Conservation (phyloP, 2,888 invertebrate species). For the Reticulitermes lucifugus region DNA sequence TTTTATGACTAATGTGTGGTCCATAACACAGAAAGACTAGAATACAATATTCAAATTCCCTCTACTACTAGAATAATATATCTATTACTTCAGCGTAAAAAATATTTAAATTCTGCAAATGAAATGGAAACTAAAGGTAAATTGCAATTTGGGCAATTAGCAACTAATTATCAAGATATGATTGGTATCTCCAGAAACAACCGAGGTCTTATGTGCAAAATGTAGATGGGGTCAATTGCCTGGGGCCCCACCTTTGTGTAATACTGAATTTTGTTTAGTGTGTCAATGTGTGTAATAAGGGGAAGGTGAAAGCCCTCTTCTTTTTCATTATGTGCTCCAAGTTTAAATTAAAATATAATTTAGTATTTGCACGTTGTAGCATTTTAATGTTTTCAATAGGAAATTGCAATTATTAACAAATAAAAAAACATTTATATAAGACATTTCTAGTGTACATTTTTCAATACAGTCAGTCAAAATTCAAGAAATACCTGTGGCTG, state of each 20-base stretch:
- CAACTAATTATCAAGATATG: neutral
- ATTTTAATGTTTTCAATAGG: constrained; percentile 45
- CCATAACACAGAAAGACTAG: neutral
- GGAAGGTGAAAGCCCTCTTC: constrained; percentile 19
- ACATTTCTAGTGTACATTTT: constrained; percentile 40
- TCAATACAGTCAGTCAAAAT: constrained; percentile 33
- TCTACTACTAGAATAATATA: neutral
- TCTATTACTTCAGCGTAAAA: neutral
- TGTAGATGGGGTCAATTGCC: constrained; percentile 34
- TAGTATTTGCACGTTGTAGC: constrained; percentile 42
- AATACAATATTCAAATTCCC: neutral
- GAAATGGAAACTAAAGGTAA: neutral
- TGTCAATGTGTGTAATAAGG: neutral
- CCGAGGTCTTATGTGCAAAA: constrained; percentile 19
- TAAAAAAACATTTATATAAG: constrained; percentile 46
- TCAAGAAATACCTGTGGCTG: constrained; percentile 44
- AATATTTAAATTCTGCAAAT: neutral
- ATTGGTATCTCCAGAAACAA: constrained; percentile 26
- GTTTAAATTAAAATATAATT: constrained; percentile 43
- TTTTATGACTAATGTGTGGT: neutral
- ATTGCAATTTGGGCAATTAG: neutral
- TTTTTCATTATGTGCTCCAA: constrained; percentile 5
- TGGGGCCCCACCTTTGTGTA: constrained; percentile 37
- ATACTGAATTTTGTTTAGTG: neutral
- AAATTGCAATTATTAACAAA: constrained; percentile 37